A percentile compares a stretch with the other conserved stretches of the same genome.
Conservation (phyloP, 2,113 vertebrate genomes). For the Ceyx margarethae region DNA sequence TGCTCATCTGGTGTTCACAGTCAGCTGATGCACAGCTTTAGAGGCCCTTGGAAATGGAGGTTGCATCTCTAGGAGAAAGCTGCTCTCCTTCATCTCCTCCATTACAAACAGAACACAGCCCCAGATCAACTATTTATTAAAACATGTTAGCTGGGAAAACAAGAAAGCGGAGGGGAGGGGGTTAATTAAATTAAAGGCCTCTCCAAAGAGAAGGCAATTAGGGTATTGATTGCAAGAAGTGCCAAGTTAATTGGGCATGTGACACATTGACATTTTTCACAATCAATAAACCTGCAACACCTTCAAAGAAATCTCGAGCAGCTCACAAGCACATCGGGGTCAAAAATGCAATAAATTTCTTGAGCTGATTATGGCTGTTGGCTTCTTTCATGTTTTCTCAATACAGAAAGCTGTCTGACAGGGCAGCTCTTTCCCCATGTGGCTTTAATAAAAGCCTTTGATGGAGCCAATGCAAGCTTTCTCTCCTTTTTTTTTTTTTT, state of each 20-base stretch:
- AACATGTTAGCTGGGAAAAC: constrained; percentile 35
- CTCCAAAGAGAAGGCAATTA: constrained; percentile 68
- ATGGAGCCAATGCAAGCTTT: constrained; percentile 33
- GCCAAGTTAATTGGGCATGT: constrained; percentile 66
- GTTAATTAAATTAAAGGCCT: constrained; percentile 70
- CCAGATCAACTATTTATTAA: constrained; percentile 22
- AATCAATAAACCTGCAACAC: constrained; percentile 63
- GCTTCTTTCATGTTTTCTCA: constrained; percentile 66
- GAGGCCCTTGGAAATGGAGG: background rate
- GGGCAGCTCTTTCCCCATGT: constrained; percentile 34
- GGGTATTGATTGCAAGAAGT: constrained; percentile 65
- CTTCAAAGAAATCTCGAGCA: constrained; percentile 50
- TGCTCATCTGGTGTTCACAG: background rate
- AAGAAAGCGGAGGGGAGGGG: background rate
- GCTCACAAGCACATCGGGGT: background rate
- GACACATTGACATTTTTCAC: constrained; percentile 67
- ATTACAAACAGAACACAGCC: background rate
- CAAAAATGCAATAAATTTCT: constrained; percentile 55
- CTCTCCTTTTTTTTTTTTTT: background rate
- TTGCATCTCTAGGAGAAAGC: background rate
- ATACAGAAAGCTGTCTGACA: constrained; percentile 46
- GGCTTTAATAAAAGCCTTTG: constrained; percentile 65
- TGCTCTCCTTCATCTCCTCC: background rate
- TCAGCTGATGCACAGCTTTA: background rate
- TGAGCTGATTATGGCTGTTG: constrained; percentile 63